These are phyloP conservation scores for Cryptops parisi DNA, from an alignment of 2,888 invertebrate genomes.

Conservation along the genomic window DNA sequence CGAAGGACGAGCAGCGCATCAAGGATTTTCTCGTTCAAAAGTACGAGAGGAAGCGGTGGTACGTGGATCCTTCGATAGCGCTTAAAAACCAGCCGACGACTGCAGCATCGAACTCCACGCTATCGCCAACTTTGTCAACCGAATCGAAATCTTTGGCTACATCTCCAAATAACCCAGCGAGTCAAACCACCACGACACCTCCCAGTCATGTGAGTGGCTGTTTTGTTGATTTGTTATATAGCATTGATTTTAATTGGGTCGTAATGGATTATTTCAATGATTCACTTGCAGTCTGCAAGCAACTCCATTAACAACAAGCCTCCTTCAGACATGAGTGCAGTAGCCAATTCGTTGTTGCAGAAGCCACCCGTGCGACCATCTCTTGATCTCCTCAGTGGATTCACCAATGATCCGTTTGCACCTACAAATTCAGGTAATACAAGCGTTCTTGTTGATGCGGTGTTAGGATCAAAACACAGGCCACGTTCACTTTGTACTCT, in stretches of 20 bases:
- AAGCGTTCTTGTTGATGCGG: background rate
- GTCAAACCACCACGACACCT: too few relatives aligned
- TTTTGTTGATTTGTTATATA: too few relatives aligned
- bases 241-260: too few relatives aligned
- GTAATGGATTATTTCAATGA: too few relatives aligned
- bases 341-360: too few relatives aligned
- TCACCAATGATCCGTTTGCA: conserved; percentile 31
- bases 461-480: too few relatives aligned
- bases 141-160: conserved; percentile 32
- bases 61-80: conserved; percentile 36
- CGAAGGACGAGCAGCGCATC: conserved; percentile 75
- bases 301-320: too few relatives aligned
- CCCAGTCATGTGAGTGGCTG: too few relatives aligned
- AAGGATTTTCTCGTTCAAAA: conserved; percentile 88
- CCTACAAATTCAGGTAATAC: conserved; percentile 18
- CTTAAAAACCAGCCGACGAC: conserved; percentile 25
- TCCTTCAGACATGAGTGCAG: too few relatives aligned
- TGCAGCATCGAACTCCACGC: background rate
- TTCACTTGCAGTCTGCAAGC: too few relatives aligned
- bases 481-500: too few relatives aligned
- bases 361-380: conserved; percentile 11
- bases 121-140: conserved; percentile 18
- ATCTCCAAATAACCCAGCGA: conserved; percentile 28
- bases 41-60: conserved; percentile 75
- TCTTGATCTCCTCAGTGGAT: conserved; percentile 29